phyloP scores from a whole-genome alignment of 2,888 invertebrate species.

The Cylindroiulus punctatus region DNA sequence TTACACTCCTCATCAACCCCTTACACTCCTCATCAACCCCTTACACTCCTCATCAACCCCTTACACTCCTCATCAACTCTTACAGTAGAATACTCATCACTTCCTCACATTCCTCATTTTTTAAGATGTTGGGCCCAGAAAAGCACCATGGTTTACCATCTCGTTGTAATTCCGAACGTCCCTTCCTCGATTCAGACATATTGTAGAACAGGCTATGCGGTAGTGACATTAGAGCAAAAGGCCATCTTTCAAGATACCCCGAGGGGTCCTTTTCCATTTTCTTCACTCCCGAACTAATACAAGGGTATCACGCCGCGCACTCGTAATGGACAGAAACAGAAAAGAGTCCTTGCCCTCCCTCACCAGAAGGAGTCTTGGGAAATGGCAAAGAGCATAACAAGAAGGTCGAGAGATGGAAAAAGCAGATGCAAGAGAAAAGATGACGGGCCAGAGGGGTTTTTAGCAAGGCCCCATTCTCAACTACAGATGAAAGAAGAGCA shows the following conservation, averaged over 20 bases:
- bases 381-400: conserved; percentile 33
- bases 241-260: conserved; percentile 29
- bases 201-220: neutral
- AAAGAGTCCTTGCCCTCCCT: conserved; percentile 20
- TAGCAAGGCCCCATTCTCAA: neutral
- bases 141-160: too few species aligned
- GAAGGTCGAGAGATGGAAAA: conserved; percentile 17
- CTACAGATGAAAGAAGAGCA: neutral
- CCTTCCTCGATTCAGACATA: neutral
- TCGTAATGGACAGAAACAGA: conserved; percentile 40
- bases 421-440: conserved; percentile 40
- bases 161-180: too few species aligned
- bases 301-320: conserved; percentile 45
- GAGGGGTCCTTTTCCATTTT: conserved; percentile 40
- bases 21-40: too few species aligned
- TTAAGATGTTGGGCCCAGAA: too few species aligned
- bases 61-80: too few species aligned
- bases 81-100: too few species aligned
- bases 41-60: too few species aligned
- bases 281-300: conserved; percentile 21
- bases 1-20: too few species aligned
- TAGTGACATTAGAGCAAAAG: neutral
- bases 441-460: conserved; percentile 43
- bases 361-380: conserved; percentile 40
- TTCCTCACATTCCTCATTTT: too few species aligned